These are phyloP conservation scores for Tragopan temminckii DNA, from an alignment of 2,797 vertebrate species.

Conservation along the genomic window DNA sequence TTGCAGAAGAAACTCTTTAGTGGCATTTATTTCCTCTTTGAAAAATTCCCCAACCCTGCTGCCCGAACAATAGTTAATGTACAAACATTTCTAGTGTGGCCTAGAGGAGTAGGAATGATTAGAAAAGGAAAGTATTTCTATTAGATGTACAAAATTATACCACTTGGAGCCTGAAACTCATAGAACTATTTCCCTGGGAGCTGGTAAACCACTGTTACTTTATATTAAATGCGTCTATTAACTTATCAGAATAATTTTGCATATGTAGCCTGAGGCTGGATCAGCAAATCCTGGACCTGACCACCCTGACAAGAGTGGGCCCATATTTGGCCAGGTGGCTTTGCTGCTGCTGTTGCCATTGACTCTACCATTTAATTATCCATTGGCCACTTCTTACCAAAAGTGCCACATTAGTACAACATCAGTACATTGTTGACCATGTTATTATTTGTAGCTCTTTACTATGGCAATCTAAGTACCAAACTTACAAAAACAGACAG, in stretches of 20 bases:
- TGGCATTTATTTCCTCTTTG: background rate
- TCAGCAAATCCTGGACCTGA: background rate
- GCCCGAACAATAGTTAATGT: background rate
- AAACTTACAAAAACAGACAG: background rate
- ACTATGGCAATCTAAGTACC: background rate
- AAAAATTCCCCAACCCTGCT: background rate
- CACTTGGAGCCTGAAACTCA: background rate
- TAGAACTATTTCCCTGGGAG: background rate
- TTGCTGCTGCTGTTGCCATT: background rate
- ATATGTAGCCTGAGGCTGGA: fast-evolving
- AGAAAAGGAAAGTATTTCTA: background rate
- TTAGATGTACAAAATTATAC: background rate
- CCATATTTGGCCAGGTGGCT: background rate
- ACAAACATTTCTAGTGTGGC: fast-evolving
- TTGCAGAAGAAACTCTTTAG: background rate
- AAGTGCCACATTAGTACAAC: background rate
- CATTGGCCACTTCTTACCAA: background rate
- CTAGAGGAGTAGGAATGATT: background rate
- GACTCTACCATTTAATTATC: background rate
- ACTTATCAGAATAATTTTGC: background rate
- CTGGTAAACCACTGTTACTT: background rate
- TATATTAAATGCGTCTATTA: too few relatives aligned
- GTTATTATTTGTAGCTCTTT: background rate
- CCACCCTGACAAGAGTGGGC: background rate
- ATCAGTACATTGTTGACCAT: fast-evolving